Conservation (phyloP, 2,888 invertebrate genomes). For the Drosophila mulleri region DNA sequence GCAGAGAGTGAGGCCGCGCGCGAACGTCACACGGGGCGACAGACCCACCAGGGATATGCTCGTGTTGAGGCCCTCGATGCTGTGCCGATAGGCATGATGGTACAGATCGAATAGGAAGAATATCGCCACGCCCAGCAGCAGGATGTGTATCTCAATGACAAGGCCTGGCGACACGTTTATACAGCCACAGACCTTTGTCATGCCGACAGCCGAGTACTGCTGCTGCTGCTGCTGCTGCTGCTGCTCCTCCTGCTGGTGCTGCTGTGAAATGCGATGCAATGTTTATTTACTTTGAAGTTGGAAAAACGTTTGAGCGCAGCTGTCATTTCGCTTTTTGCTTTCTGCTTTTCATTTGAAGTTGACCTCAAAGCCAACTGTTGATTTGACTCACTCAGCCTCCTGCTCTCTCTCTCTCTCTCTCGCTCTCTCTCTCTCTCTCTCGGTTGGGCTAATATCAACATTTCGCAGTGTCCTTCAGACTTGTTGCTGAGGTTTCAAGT, state of each 20-base stretch:
- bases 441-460: conserved; percentile 61
- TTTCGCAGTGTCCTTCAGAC: conserved; percentile 50
- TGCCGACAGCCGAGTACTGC: background rate
- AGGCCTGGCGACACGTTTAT: conserved; percentile 31
- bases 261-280: conserved; percentile 40
- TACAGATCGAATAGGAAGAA: conserved; percentile 49
- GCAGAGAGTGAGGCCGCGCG: conserved; percentile 17
- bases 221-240: no score
- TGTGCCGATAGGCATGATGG: conserved; percentile 24
- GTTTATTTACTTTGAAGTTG: conserved; percentile 67
- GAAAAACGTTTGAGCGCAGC: conserved; percentile 34
- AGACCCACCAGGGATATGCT: conserved; percentile 17
- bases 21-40: conserved; percentile 18
- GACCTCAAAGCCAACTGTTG: conserved; percentile 57
- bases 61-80: conserved; percentile 7
- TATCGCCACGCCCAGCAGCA: conserved; percentile 41
- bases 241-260: background rate
- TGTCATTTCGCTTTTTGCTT: background rate
- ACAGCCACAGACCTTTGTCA: conserved; percentile 13
- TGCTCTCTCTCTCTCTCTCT: no score
- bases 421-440: background rate
- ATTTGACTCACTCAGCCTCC: conserved; percentile 8
- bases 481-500: conserved; percentile 64
- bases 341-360: conserved; percentile 40
- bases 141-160: conserved; percentile 50